phyloP scores from a whole-genome alignment of 2,113 vertebrate genomes.

The Stomatorhinus ivindoensis region DNA sequence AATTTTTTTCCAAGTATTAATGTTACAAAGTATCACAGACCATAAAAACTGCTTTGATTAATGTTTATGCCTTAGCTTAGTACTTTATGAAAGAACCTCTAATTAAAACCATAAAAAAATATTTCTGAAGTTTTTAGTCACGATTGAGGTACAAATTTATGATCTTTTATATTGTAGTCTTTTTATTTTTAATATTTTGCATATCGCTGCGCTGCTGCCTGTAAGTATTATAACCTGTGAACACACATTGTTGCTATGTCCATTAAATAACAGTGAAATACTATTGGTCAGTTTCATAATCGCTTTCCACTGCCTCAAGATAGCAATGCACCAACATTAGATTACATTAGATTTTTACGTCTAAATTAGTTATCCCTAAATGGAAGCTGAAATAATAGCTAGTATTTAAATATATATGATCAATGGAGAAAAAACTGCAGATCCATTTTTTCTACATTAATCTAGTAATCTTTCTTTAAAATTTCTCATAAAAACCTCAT shows the following conservation, averaged over 20 bases:
- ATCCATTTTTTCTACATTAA: background rate
- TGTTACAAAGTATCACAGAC: background rate
- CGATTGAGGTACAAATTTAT: too few species aligned
- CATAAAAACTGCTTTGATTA: background rate
- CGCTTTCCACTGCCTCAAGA: background rate
- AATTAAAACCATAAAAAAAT: background rate
- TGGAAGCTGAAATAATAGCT: background rate
- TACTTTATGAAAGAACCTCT: background rate
- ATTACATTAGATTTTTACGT: background rate
- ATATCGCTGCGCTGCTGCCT: background rate
- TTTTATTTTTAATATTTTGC: background rate
- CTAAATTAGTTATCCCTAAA: background rate
- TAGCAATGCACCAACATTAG: background rate
- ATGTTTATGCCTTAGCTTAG: background rate
- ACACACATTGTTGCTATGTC: background rate
- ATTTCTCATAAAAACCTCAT: background rate
- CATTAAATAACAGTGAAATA: background rate
- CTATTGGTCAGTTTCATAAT: background rate
- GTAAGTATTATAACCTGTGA: background rate
- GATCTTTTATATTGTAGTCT: too few species aligned
- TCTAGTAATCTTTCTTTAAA: background rate
- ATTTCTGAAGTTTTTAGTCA: background rate
- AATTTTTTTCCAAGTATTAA: background rate
- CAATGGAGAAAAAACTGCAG: background rate
- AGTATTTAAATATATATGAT: background rate